Evolutionary conservation across 2,797 vertebrate species (phyloP).

Genomic region (Argyrosomus regius): DNA sequence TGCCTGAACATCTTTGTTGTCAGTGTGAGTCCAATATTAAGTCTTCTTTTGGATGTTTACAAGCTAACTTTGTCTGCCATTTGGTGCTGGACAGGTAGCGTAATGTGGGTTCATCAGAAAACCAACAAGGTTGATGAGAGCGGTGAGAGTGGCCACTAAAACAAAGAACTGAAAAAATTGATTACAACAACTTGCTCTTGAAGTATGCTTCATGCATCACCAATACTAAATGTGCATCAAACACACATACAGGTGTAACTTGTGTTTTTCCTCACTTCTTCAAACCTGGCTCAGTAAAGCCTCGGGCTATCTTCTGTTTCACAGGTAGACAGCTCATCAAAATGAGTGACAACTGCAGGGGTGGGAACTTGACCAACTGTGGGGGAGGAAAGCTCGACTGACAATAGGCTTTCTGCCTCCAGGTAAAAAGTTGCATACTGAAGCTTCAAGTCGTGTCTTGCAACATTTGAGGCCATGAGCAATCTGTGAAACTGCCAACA

Average conservation of each 20-base stretch:
- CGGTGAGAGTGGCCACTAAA: background rate
- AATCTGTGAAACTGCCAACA: slow-evolving; percentile 28
- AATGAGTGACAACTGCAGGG: slow-evolving; percentile 58
- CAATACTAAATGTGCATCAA: slow-evolving; percentile 5
- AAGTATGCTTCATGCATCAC: background rate
- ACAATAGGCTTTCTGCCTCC: slow-evolving; percentile 30
- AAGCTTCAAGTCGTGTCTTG: slow-evolving; percentile 56
- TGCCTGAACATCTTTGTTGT: background rate
- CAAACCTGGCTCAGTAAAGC: slow-evolving; percentile 13
- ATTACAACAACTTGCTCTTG: background rate
- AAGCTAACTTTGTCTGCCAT: background rate
- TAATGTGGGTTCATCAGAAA: background rate
- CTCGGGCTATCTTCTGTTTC: slow-evolving; percentile 30
- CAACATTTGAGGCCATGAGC: slow-evolving; percentile 28
- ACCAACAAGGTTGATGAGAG: background rate
- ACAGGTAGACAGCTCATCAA: slow-evolving; percentile 53
- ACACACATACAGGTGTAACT: background rate
- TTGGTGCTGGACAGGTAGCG: too few species aligned
- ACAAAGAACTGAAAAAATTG: background rate
- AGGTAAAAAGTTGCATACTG: slow-evolving; percentile 22
- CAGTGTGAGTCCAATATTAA: background rate
- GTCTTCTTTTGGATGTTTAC: background rate
- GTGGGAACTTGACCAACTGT: slow-evolving; percentile 39
- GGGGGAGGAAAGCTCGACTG: slow-evolving; percentile 30
- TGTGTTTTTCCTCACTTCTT: too few species aligned